These are phyloP conservation scores for Caenorhabditis zanzibari DNA, from an alignment of 2,888 invertebrate genomes.

Conservation along the genomic window DNA sequence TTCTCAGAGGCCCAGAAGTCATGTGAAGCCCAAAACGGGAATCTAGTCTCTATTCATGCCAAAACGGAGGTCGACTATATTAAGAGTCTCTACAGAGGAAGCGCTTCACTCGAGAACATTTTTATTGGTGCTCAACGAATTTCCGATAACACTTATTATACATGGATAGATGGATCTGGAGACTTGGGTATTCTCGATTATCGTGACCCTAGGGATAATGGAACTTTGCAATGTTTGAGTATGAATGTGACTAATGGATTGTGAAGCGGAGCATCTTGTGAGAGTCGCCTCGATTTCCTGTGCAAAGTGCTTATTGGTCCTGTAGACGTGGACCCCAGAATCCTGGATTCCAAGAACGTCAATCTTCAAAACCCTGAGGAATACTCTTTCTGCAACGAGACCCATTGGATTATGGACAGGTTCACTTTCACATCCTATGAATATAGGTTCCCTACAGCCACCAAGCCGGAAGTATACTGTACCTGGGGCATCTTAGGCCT, in stretches of 20 bases:
- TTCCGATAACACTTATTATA: not conserved
- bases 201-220: not conserved
- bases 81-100: conserved; percentile 1
- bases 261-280: not conserved
- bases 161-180: conserved; percentile 4
- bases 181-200: not conserved
- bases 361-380: not conserved
- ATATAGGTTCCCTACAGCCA: not conserved
- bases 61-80: conserved; percentile 21
- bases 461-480: not conserved
- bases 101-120: not conserved
- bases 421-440: conserved; percentile 19
- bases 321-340: not conserved
- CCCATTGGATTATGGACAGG: too few species aligned
- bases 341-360: too few species aligned
- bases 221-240: not conserved
- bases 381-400: conserved; percentile 40
- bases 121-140: not conserved
- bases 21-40: not conserved
- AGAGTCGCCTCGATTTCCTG: not conserved
- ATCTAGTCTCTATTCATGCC: conserved; percentile 3
- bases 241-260: not conserved
- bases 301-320: not conserved
- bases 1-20: not conserved
- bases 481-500: not conserved